A percentile compares a stretch with the other conserved stretches of the same genome.
These are phyloP conservation scores for Acholoe squamosa DNA, from an alignment of 2,888 invertebrate genomes.

Conservation along the genomic window DNA sequence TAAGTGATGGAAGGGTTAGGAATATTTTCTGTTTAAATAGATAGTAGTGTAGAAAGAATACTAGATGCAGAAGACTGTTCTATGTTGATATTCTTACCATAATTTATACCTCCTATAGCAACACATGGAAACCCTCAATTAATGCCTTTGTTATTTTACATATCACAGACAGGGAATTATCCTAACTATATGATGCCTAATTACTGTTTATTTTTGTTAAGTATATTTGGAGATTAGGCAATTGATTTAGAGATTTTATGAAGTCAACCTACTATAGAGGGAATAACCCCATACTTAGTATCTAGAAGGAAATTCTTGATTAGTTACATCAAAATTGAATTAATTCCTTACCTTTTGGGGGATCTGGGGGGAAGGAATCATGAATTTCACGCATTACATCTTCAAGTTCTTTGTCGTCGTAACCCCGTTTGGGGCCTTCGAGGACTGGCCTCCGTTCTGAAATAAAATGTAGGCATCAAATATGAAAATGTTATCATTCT, in stretches of 20 bases:
- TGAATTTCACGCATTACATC: constrained; percentile 70
- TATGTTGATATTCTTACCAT: constrained; percentile 21
- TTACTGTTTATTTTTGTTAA: too few relatives aligned
- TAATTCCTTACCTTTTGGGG: constrained; percentile 60
- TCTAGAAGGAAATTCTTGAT: background rate
- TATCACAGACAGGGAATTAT: too few relatives aligned
- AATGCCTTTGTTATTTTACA: too few relatives aligned
- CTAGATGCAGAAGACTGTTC: background rate
- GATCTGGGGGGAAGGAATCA: constrained; percentile 67
- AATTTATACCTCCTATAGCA: constrained; percentile 22
- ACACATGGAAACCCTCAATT: background rate
- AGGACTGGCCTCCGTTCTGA: constrained; percentile 44
- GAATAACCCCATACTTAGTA: too few relatives aligned
- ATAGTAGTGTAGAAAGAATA: background rate
- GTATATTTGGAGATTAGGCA: too few relatives aligned
- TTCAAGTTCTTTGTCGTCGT: constrained; percentile 67
- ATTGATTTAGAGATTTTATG: too few relatives aligned
- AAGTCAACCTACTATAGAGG: too few relatives aligned
- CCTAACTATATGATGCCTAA: too few relatives aligned
- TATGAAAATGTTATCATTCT: too few relatives aligned
- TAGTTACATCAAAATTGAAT: background rate
- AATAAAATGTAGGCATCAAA: background rate
- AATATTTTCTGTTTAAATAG: too few relatives aligned
- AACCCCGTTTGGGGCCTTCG: constrained; percentile 50
- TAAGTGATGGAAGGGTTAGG: too few relatives aligned